Evolutionary conservation across 2,113 vertebrate species (phyloP).

Genomic region (Candoia aspera): DNA sequence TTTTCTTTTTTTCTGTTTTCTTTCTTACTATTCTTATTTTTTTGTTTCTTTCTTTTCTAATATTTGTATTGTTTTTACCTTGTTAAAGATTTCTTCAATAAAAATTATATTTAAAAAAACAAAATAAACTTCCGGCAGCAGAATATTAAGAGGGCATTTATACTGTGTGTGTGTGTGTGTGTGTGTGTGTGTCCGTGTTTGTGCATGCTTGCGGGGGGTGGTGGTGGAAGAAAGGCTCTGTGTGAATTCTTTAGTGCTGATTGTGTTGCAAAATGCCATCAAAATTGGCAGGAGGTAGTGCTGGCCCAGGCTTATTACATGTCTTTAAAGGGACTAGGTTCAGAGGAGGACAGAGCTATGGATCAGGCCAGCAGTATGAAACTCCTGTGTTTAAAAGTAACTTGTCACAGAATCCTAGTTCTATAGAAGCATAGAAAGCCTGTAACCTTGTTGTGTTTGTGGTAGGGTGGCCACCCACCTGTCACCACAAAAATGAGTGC

Average conservation of each 20-base stretch:
- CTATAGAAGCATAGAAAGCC: neutral
- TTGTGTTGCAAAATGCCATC: neutral
- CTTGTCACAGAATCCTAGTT: neutral
- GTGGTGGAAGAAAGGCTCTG: neutral
- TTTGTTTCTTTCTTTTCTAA: neutral
- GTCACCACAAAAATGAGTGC: neutral
- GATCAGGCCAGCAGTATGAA: neutral
- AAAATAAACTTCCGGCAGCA: neutral
- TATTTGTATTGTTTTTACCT: neutral
- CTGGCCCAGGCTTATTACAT: neutral
- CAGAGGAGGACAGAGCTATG: neutral
- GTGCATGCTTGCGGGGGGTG: too few relatives aligned
- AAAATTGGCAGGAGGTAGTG: neutral
- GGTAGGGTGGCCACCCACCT: neutral
- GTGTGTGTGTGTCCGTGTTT: neutral
- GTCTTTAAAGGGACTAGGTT: neutral
- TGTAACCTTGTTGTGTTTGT: neutral
- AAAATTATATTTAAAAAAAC: neutral
- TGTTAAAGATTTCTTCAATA: neutral
- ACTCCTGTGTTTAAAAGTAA: neutral
- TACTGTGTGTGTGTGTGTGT: neutral
- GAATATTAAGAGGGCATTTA: neutral
- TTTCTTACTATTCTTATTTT: neutral
- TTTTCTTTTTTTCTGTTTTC: neutral
- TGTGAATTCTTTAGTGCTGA: neutral